These are phyloP conservation scores for Syritta pipiens DNA, from an alignment of 2,888 invertebrate genomes.

Conservation along the genomic window DNA sequence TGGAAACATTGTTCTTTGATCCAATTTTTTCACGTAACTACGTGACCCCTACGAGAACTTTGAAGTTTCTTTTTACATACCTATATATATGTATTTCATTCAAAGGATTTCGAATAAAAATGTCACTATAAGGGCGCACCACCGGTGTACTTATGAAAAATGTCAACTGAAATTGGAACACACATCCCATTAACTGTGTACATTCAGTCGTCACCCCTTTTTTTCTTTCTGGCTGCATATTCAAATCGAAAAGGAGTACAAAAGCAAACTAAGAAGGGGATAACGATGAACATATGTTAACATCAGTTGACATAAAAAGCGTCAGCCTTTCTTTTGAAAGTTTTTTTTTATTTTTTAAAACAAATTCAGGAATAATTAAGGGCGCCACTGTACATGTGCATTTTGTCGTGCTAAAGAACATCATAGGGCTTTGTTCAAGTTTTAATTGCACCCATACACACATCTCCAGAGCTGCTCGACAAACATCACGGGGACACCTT, in stretches of 20 bases:
- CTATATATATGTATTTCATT: not conserved
- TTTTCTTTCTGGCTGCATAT: conserved; percentile 22
- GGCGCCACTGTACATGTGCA: conserved; percentile 13
- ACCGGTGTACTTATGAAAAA: not conserved
- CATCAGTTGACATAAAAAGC: conserved; percentile 14
- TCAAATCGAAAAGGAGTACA: not conserved
- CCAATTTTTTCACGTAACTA: not conserved
- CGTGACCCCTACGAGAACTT: not conserved
- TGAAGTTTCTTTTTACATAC: not conserved
- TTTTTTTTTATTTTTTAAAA: conserved; percentile 33
- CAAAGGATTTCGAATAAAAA: not conserved
- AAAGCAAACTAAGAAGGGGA: not conserved
- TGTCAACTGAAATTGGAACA: conserved; percentile 24
- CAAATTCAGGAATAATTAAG: conserved; percentile 45
- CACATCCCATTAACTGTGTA: conserved; percentile 27
- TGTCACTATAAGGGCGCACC: not conserved
- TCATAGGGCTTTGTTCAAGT: conserved; percentile 55
- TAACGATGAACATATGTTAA: conserved; percentile 25
- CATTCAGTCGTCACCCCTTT: conserved; percentile 1
- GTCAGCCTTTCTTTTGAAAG: conserved; percentile 17
- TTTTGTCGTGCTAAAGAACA: conserved; percentile 33
- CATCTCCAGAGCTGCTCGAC: not conserved
- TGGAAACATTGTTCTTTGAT: not conserved
- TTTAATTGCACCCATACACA: conserved; percentile 46
- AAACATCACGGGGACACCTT: not conserved